These are phyloP conservation scores for Blera fallax DNA, from an alignment of 2,888 invertebrate species.

Conservation along the genomic window DNA sequence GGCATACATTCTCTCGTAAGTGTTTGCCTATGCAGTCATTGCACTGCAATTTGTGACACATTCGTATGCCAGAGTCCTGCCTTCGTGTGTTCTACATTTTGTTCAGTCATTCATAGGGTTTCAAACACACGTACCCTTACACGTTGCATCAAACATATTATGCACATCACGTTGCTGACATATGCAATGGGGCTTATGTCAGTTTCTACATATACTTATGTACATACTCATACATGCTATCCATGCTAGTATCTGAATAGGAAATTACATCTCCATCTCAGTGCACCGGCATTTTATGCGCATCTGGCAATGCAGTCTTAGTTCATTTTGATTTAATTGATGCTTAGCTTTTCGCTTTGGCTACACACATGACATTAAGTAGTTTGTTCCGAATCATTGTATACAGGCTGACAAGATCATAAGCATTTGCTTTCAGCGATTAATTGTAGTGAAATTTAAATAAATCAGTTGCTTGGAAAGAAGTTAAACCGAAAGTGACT, in stretches of 20 bases:
- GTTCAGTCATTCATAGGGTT: not conserved
- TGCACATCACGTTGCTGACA: constrained; percentile 38
- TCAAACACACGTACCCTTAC: not conserved
- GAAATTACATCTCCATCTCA: constrained; percentile 50
- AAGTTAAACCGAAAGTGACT: not conserved
- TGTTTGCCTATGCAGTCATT: constrained; percentile 58
- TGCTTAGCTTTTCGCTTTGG: constrained; percentile 53
- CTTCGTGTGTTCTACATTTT: constrained; percentile 43
- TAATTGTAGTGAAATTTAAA: constrained; percentile 33
- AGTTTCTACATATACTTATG: not conserved
- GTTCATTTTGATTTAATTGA: constrained; percentile 58
- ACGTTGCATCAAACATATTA: not conserved
- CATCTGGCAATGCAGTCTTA: constrained; percentile 41
- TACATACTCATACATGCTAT: too few relatives aligned
- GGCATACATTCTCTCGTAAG: constrained; percentile 55
- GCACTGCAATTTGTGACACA: constrained; percentile 50
- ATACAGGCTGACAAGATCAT: constrained; percentile 10
- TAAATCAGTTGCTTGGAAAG: constrained; percentile 19
- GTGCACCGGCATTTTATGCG: constrained; percentile 23
- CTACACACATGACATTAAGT: constrained; percentile 51
- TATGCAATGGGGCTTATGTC: constrained; percentile 25
- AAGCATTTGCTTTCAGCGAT: not conserved
- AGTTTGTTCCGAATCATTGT: constrained; percentile 25
- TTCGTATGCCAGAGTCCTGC: constrained; percentile 42
- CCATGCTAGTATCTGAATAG: constrained; percentile 33